Conservation (phyloP, 2,888 invertebrate species). For the Lasioglossum figueresi region DNA sequence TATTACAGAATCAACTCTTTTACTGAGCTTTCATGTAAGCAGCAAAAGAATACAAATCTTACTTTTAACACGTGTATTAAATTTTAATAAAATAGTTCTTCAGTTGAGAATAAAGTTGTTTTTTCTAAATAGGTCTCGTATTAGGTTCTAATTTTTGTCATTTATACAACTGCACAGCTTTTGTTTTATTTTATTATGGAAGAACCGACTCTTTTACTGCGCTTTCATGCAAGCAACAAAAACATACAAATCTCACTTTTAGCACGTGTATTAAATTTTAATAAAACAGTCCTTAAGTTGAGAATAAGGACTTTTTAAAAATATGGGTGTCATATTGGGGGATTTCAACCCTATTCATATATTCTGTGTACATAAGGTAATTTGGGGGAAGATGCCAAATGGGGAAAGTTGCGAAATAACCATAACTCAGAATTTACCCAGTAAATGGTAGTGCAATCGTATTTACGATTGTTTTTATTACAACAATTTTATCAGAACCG, state of each 20-base stretch:
- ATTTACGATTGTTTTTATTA: neutral
- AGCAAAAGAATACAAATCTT: neutral
- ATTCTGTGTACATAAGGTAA: neutral
- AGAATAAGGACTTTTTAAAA: neutral
- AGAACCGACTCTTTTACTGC: neutral
- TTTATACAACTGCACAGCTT: too few relatives aligned
- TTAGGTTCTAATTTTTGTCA: neutral
- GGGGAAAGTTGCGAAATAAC: slow-evolving; percentile 7
- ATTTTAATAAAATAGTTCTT: neutral
- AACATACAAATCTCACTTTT: neutral
- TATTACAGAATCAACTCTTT: neutral
- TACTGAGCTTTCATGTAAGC: neutral
- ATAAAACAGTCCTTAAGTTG: neutral
- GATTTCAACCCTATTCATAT: neutral
- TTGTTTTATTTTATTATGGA: neutral
- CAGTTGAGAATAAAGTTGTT: neutral
- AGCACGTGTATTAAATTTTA: neutral
- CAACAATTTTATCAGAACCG: neutral
- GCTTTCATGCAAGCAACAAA: neutral
- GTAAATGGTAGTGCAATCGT: neutral
- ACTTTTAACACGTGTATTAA: neutral
- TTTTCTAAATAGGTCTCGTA: neutral
- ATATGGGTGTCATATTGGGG: neutral
- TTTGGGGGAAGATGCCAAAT: neutral
- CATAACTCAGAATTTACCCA: neutral